These are phyloP conservation scores for Perithous albicinctus DNA, from an alignment of 2,888 invertebrate genomes.

Conservation along the genomic window DNA sequence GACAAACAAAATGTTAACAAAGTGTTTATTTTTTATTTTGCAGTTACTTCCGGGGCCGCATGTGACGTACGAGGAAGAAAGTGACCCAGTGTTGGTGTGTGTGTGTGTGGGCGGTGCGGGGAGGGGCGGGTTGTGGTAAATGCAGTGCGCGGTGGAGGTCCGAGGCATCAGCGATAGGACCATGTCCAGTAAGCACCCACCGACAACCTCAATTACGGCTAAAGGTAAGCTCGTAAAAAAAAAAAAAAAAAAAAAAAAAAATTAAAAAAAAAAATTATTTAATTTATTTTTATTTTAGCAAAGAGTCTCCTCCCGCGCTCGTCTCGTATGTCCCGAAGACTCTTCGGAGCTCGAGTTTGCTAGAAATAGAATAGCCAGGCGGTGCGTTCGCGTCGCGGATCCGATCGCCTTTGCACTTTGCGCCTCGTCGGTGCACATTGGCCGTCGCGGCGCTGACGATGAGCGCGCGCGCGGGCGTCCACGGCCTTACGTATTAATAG, in stretches of 20 bases:
- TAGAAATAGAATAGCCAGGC: conserved; percentile 55
- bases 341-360: conserved; percentile 22
- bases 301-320: conserved; percentile 13
- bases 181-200: conserved; percentile 79
- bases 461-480: conserved; percentile 53
- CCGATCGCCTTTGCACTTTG: conserved; percentile 61
- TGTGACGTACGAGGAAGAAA: conserved; percentile 69
- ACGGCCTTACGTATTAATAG: conserved; percentile 69
- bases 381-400: conserved; percentile 35
- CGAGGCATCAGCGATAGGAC: conserved; percentile 70
- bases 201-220: conserved; percentile 71
- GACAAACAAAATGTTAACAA: not conserved
- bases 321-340: conserved; percentile 21
- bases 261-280: conserved; percentile 4
- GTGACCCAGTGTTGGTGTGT: conserved; percentile 45
- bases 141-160: conserved; percentile 76
- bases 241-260: too few relatives aligned
- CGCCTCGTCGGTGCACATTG: conserved; percentile 60
- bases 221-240: conserved; percentile 75
- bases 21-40: conserved; percentile 57
- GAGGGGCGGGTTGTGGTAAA: conserved; percentile 72
- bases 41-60: conserved; percentile 69
- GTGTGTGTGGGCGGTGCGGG: not conserved
- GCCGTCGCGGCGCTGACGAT: conserved; percentile 56
- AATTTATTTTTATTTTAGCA: conserved; percentile 3